phyloP scores from a whole-genome alignment of 2,797 vertebrate species.

The Artibeus jamaicensis region DNA sequence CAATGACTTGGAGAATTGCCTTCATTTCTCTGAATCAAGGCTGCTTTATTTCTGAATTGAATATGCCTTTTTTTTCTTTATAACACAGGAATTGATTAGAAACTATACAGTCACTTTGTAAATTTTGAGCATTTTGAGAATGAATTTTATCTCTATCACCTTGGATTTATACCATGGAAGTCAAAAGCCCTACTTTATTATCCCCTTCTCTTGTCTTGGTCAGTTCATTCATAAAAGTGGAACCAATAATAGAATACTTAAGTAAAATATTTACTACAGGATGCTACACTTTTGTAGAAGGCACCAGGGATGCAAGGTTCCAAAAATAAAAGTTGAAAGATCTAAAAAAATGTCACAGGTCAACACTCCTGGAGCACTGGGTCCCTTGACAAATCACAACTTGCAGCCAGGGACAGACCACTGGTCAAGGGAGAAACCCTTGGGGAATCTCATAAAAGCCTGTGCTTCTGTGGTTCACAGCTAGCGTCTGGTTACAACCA shows the following conservation, averaged over 20 bases:
- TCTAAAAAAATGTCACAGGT: not conserved
- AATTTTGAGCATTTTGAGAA: constrained; percentile 49
- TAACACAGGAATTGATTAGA: constrained; percentile 60
- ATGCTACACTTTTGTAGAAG: not conserved
- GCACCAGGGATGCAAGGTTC: not conserved
- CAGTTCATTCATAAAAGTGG: not conserved
- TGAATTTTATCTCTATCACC: constrained; percentile 39
- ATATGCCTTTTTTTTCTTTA: constrained; percentile 55
- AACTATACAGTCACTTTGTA: constrained; percentile 50
- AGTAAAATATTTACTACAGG: not conserved
- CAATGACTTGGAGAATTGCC: not conserved
- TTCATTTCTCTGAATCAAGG: constrained; percentile 25
- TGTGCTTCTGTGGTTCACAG: not conserved
- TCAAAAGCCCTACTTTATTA: not conserved
- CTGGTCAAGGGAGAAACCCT: not conserved
- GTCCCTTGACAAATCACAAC: not conserved
- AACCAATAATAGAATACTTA: not conserved
- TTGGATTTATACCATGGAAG: constrained; percentile 29
- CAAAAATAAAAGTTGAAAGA: not conserved
- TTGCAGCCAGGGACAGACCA: not conserved
- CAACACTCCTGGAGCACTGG: not conserved
- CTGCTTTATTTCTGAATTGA: constrained; percentile 62
- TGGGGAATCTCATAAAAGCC: not conserved
- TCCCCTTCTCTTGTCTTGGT: not conserved
- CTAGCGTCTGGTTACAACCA: not conserved